Evolutionary conservation across 2,113 vertebrate genomes (phyloP).

Genomic region (Coturnix japonica): DNA sequence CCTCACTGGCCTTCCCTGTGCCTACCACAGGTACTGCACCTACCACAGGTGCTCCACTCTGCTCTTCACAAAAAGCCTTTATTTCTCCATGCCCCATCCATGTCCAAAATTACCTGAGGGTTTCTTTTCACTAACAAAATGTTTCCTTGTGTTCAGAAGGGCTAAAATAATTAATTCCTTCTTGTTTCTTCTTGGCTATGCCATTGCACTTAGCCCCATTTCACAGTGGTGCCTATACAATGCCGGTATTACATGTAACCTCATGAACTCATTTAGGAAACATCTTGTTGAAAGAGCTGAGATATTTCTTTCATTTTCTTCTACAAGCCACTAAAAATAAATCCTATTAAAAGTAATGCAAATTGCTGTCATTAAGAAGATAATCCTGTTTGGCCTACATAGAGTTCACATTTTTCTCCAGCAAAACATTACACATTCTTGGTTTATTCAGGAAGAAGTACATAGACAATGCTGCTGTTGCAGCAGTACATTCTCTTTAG

Average conservation of each 20-base stretch:
- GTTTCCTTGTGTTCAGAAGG: not conserved
- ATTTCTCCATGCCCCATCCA: not conserved
- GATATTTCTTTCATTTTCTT: conserved; percentile 64
- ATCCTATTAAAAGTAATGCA: conserved; percentile 76
- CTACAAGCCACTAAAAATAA: conserved; percentile 61
- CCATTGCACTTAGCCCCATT: conserved; percentile 16
- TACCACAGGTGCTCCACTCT: not conserved
- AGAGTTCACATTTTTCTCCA: conserved; percentile 44
- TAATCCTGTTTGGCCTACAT: conserved; percentile 72
- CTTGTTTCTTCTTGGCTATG: not conserved
- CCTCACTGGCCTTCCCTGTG: fast-evolving
- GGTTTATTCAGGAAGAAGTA: not conserved
- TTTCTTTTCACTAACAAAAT: not conserved
- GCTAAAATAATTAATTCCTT: not conserved
- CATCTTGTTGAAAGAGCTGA: conserved; percentile 51
- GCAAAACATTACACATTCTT: conserved; percentile 32
- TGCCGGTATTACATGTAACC: conserved; percentile 41
- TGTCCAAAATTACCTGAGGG: not conserved
- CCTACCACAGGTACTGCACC: fast-evolving
- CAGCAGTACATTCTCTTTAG: not conserved
- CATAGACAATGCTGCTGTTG: not conserved
- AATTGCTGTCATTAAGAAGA: conserved; percentile 73
- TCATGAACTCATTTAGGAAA: conserved; percentile 35
- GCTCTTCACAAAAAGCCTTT: not conserved
- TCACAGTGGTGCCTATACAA: conserved; percentile 14